Evolutionary conservation across 2,888 invertebrate genomes (phyloP).

Genomic region (Lucinisca nassula): DNA sequence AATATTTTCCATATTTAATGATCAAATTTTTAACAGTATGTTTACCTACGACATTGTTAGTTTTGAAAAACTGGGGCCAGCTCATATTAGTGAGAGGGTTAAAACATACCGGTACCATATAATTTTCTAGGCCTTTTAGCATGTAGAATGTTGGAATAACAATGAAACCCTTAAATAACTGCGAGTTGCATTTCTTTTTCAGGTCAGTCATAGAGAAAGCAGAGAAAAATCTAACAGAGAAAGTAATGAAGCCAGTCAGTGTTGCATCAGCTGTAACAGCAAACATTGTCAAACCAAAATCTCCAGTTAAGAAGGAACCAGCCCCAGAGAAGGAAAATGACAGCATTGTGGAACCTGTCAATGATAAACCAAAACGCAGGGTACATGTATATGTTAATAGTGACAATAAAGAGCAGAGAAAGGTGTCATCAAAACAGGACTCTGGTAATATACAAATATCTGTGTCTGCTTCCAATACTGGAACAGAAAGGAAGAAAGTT

Average conservation of each 20-base stretch:
- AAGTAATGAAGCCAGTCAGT: conserved; percentile 93
- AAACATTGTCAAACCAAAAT: background rate
- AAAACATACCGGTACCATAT: no score
- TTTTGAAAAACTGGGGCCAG: no score
- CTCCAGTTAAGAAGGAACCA: background rate
- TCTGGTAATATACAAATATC: conserved; percentile 69
- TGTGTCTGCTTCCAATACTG: conserved; percentile 58
- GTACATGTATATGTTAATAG: conserved; percentile 70
- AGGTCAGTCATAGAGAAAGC: conserved; percentile 94
- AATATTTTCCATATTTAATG: no score
- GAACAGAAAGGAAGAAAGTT: conserved; percentile 63
- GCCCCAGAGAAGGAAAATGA: background rate
- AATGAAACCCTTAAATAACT: no score
- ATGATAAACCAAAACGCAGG: conserved; percentile 54
- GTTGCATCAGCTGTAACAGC: conserved; percentile 75
- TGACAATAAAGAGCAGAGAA: conserved; percentile 58
- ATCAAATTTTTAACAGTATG: no score
- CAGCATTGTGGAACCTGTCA: background rate
- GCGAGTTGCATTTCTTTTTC: conserved; percentile 47
- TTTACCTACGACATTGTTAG: no score
- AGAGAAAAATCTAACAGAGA: conserved; percentile 97
- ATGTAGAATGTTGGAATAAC: no score
- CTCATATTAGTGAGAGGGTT: no score
- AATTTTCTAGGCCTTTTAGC: no score
- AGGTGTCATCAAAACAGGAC: conserved; percentile 38